A percentile compares a stretch with the other conserved stretches of the same genome.
Evolutionary conservation across 2,113 vertebrate species (phyloP).

Genomic region (Crotalus helleri): DNA sequence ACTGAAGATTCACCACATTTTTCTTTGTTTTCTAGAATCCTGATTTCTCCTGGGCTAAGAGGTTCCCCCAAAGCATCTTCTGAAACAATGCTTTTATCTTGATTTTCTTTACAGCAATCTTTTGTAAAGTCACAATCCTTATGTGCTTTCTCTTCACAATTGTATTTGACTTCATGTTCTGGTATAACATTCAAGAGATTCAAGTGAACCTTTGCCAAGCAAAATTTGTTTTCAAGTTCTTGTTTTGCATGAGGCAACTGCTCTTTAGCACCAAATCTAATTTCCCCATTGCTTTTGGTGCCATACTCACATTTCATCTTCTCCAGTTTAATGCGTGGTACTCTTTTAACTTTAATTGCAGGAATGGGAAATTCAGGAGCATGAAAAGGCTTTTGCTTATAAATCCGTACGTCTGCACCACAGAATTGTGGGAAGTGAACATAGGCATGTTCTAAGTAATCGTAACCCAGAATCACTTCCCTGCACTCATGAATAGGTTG

Average conservation of each 20-base stretch:
- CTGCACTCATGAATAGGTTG: constrained; percentile 98
- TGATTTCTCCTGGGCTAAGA: constrained; percentile 63
- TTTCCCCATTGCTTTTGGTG: constrained; percentile 64
- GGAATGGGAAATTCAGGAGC: constrained; percentile 82
- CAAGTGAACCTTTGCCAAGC: constrained; percentile 28
- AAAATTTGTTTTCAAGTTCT: constrained; percentile 48
- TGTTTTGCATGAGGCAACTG: constrained; percentile 41
- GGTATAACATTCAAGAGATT: constrained; percentile 50
- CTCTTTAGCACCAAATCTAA: constrained; percentile 45
- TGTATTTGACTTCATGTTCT: constrained; percentile 60
- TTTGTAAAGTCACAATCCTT: constrained; percentile 65
- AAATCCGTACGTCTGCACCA: constrained; percentile 93
- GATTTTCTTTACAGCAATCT: constrained; percentile 69
- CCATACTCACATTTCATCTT: constrained; percentile 65
- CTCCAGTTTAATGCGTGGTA: constrained; percentile 66
- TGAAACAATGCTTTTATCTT: constrained; percentile 66
- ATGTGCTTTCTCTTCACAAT: constrained; percentile 62
- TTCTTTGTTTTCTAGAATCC: constrained; percentile 68
- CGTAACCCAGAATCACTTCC: constrained; percentile 96
- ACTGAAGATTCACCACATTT: constrained; percentile 56
- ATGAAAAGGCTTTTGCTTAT: constrained; percentile 87
- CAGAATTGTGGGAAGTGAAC: constrained; percentile 99
- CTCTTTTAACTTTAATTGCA: constrained; percentile 74
- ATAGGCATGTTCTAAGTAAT: constrained; percentile 88
- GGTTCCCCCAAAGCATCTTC: constrained; percentile 60